Conservation (phyloP, 2,113 vertebrate genomes). For the Trogon surrucura region DNA sequence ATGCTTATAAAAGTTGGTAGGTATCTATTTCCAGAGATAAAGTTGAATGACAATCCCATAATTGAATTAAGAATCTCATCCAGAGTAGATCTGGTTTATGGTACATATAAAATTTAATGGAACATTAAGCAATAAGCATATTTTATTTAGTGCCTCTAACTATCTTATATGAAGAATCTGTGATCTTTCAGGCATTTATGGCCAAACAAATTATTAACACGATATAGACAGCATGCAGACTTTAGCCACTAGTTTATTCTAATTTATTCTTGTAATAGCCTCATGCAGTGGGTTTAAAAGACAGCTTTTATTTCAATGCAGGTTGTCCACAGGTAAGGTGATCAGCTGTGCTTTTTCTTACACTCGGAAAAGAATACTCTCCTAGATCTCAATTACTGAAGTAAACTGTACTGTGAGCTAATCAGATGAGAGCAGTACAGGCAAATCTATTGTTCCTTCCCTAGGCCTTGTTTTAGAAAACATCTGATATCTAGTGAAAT, state of each 20-base stretch:
- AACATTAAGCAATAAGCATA: neutral
- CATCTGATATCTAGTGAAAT: neutral
- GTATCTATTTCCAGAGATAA: neutral
- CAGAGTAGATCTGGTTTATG: neutral
- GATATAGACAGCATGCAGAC: neutral
- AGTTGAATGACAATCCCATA: neutral
- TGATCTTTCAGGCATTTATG: neutral
- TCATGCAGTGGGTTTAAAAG: neutral
- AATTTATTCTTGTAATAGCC: neutral
- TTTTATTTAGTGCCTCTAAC: constrained; percentile 4
- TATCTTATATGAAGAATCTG: neutral
- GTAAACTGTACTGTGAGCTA: neutral
- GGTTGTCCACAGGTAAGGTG: neutral
- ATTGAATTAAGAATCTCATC: neutral
- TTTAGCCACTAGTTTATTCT: neutral
- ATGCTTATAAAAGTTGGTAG: neutral
- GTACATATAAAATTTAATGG: neutral
- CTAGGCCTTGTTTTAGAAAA: neutral
- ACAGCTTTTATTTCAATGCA: neutral
- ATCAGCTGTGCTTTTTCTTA: neutral
- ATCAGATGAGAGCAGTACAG: neutral
- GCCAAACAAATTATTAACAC: neutral
- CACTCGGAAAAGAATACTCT: neutral
- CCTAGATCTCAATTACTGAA: neutral
- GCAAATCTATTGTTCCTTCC: neutral